Conservation (phyloP, 2,113 vertebrate species). For the Syngnathus scovelli region DNA sequence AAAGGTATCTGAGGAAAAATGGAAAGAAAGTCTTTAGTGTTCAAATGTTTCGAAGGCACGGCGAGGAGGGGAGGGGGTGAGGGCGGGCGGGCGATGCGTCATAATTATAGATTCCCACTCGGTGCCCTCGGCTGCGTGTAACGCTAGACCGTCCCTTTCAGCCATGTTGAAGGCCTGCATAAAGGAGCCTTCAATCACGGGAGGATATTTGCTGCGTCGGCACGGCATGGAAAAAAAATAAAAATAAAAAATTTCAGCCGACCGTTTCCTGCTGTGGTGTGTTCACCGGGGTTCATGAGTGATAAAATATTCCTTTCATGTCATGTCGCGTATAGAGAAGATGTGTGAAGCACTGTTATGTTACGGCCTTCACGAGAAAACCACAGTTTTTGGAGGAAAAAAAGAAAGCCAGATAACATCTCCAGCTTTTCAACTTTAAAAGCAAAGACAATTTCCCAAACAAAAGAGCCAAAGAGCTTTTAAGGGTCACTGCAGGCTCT, state of each 20-base stretch:
- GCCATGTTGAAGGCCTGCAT: conserved; percentile 52
- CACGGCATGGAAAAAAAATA: conserved; percentile 15
- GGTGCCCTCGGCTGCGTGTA: conserved; percentile 57
- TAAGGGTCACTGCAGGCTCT: conserved; percentile 74
- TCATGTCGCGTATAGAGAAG: background rate
- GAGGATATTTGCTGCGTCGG: conserved; percentile 57
- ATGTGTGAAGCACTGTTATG: too few species aligned
- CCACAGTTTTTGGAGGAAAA: conserved; percentile 19
- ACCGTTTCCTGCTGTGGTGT: background rate
- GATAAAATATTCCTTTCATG: background rate
- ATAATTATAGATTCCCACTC: conserved; percentile 70
- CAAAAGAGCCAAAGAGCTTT: conserved; percentile 76
- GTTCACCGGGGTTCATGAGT: background rate
- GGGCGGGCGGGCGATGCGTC: conserved; percentile 50
- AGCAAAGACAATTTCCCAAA: conserved; percentile 81
- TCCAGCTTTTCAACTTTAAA: conserved; percentile 74
- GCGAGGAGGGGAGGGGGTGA: conserved; percentile 49
- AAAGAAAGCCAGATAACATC: conserved; percentile 69
- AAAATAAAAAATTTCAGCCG: background rate
- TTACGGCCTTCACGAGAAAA: conserved; percentile 5
- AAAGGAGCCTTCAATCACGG: conserved; percentile 65
- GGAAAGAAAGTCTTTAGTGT: conserved; percentile 54
- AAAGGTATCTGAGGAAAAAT: conserved; percentile 50
- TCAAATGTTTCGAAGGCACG: conserved; percentile 48
- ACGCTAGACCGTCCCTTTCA: conserved; percentile 67